A percentile compares a stretch with the other conserved stretches of the same genome.
Evolutionary conservation across 2,797 vertebrate species (phyloP).

Genomic region (Spinus olivaceus): DNA sequence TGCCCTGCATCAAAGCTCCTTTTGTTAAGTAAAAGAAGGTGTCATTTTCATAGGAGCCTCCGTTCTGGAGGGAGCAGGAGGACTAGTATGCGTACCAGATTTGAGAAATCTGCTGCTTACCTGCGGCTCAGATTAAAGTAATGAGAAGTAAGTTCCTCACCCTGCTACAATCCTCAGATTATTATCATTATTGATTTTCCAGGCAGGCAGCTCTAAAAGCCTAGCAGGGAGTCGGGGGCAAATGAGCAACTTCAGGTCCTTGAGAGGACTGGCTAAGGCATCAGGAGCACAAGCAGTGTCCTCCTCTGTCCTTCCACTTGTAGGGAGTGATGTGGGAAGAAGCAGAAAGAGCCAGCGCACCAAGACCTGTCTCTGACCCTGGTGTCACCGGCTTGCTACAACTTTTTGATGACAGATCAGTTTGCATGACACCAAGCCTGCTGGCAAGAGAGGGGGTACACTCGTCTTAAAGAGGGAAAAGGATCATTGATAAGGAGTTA

Average conservation of each 20-base stretch:
- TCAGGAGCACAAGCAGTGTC: background rate
- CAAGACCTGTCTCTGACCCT: background rate
- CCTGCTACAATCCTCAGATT: rapidly evolving
- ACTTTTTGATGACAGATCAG: background rate
- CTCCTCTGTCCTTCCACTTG: background rate
- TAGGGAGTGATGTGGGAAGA: background rate
- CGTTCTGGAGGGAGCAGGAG: background rate
- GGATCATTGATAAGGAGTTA: background rate
- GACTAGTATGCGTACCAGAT: background rate
- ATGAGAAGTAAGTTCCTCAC: background rate
- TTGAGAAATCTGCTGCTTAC: background rate
- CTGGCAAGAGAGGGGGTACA: background rate
- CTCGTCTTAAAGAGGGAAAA: background rate
- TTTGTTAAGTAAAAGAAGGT: background rate
- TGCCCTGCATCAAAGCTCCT: background rate
- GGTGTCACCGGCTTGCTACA: background rate
- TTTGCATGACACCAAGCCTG: background rate
- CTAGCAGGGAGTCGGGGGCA: rapidly evolving
- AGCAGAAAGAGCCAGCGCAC: background rate
- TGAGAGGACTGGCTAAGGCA: background rate
- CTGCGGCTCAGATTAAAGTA: background rate
- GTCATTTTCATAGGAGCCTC: background rate
- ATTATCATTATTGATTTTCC: background rate
- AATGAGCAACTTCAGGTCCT: background rate
- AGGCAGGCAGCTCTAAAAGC: background rate